A percentile compares a stretch with the other conserved stretches of the same genome.
phyloP scores from a whole-genome alignment of 2,888 invertebrate species.

The Diaperis boleti region DNA sequence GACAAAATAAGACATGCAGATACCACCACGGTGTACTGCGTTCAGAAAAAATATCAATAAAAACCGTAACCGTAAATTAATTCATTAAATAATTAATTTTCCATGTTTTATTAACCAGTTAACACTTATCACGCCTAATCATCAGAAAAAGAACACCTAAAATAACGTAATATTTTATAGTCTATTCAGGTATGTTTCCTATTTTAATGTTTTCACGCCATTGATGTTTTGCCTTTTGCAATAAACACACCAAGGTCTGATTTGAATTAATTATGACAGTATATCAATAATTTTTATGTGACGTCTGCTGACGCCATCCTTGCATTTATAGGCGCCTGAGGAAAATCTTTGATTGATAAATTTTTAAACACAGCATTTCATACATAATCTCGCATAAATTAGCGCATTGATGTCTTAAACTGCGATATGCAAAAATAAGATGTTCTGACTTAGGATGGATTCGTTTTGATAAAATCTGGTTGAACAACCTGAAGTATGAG shows the following conservation, averaged over 20 bases:
- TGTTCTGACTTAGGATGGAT: background rate
- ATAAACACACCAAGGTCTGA: slow-evolving; percentile 31
- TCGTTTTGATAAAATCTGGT: slow-evolving; percentile 27
- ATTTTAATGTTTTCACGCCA: background rate
- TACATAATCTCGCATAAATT: slow-evolving; percentile 10
- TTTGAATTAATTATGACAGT: slow-evolving; percentile 29
- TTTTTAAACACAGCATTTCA: slow-evolving; percentile 8
- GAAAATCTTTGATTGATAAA: slow-evolving; percentile 19
- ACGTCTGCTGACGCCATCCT: slow-evolving; percentile 28
- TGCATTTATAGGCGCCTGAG: slow-evolving; percentile 14
- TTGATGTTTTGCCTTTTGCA: slow-evolving; percentile 24
- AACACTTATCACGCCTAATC: background rate
- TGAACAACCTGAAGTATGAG: slow-evolving; percentile 16
- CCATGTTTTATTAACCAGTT: too few relatives aligned
- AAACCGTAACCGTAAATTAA: too few relatives aligned
- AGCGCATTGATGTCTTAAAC: background rate
- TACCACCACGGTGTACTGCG: too few relatives aligned
- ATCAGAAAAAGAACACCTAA: background rate
- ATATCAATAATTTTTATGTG: slow-evolving; percentile 29
- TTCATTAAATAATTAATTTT: too few relatives aligned
- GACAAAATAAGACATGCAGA: too few relatives aligned
- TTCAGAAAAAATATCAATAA: too few relatives aligned
- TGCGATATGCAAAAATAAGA: background rate
- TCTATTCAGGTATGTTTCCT: background rate
- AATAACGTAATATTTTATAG: background rate